These are phyloP conservation scores for Ctenomys sociabilis DNA, from an alignment of 2,113 vertebrate species.

Conservation along the genomic window DNA sequence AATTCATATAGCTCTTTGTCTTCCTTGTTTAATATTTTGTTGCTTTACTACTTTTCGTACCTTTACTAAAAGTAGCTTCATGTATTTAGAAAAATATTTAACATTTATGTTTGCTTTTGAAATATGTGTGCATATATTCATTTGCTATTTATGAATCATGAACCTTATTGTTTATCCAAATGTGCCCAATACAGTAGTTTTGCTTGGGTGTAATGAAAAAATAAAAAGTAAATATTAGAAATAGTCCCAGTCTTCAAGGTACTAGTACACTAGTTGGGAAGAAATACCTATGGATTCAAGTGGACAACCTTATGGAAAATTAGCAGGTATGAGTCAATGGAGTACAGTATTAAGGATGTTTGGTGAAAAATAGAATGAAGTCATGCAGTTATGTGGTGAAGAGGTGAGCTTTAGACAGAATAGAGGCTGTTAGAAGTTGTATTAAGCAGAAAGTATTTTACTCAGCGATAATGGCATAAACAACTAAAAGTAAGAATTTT, in stretches of 20 bases:
- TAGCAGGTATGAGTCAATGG: background rate
- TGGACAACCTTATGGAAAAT: background rate
- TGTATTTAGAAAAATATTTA: slow-evolving; percentile 28
- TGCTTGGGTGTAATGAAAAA: background rate
- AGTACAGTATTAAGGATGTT: background rate
- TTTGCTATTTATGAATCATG: background rate
- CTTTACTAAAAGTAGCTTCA: slow-evolving; percentile 15
- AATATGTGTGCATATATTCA: background rate
- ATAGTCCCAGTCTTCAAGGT: background rate
- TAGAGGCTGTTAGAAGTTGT: background rate
- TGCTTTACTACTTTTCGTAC: background rate
- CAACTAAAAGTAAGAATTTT: slow-evolving; percentile 18
- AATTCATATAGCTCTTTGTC: slow-evolving; percentile 11
- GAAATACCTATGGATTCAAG: background rate
- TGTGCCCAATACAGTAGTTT: slow-evolving; percentile 4
- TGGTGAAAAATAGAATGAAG: background rate
- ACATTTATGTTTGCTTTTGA: background rate
- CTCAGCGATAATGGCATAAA: slow-evolving; percentile 33
- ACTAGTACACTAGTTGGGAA: background rate
- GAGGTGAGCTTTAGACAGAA: slow-evolving; percentile 19
- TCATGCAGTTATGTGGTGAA: background rate
- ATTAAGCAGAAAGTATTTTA: background rate
- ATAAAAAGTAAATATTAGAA: slow-evolving; percentile 23
- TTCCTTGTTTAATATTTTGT: slow-evolving; percentile 42
- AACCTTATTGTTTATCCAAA: background rate